Conservation (phyloP, 2,888 invertebrate genomes). For the Sthenelais limicola region DNA sequence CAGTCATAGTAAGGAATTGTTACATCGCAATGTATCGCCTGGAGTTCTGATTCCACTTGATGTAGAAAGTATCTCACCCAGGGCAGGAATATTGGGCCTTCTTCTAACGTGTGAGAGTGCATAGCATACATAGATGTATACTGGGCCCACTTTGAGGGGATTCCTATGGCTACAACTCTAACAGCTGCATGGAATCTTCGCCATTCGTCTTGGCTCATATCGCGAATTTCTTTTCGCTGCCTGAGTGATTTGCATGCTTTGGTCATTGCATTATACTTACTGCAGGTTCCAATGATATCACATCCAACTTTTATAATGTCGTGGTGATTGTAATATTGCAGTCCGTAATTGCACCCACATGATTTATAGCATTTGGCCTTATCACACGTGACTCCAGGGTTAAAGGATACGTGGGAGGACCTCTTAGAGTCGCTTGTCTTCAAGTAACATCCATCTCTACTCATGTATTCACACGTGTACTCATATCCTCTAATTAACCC, state of each 20-base stretch:
- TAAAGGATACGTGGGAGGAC: slow-evolving; percentile 22
- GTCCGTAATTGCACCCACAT: slow-evolving; percentile 66
- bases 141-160: slow-evolving; percentile 63
- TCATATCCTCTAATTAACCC: slow-evolving; percentile 6
- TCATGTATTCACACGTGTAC: neutral
- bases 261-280: neutral
- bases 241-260: slow-evolving; percentile 49
- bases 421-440: no score
- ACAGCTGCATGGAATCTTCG: slow-evolving; percentile 64
- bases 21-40: slow-evolving; percentile 64
- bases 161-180: slow-evolving; percentile 56
- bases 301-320: slow-evolving; percentile 11
- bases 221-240: slow-evolving; percentile 65
- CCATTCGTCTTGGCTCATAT: slow-evolving; percentile 62
- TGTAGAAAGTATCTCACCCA: slow-evolving; percentile 68
- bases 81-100: slow-evolving; percentile 61
- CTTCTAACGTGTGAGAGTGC: slow-evolving; percentile 62
- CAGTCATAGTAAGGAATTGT: slow-evolving; percentile 71
- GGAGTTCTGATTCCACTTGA: slow-evolving; percentile 62
- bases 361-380: slow-evolving; percentile 59
- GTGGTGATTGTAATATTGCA: slow-evolving; percentile 53
- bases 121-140: slow-evolving; percentile 60
- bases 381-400: slow-evolving; percentile 56
- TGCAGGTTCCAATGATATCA: neutral
- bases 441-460: neutral